Base-by-base conservation (phyloP, 1,140 invertebrate genomes). In the Zaprionus gabonicus region DNA sequence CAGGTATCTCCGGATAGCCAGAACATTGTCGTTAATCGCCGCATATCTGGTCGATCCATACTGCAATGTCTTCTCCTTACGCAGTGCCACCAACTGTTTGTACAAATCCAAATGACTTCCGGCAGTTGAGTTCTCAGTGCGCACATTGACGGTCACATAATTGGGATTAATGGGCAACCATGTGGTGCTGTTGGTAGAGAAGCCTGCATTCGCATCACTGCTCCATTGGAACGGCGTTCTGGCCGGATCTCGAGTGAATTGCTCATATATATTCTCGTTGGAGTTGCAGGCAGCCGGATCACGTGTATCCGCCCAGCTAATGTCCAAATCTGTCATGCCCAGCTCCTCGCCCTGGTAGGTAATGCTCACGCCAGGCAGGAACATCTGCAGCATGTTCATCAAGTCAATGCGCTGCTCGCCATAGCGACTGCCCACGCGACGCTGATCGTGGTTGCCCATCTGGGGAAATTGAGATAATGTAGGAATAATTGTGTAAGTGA, bases 201-300 rank as follows among this genome's bases (percentile, higher is more conserved):
- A 95, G 64, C 70, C 93, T 1, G 90, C 91, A 60, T 92, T 92
- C 0, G 56, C 57, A 5, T 63, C 71, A 10, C 63, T 93, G 76
- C 96, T 94, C 97, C 97, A 98, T 76, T 97, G 96, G 93, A 95
- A 97, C 0, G 97, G 96, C 0, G 96, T 96, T 23, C 97, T 91
- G 9, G 94, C 94, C 0, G 95, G 95, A 91, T 97, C 96, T 20
- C 96, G 93, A 3, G 94, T 95, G 23, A 92, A 93, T 38, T 93
- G 72, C 57, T 93, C 73, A 71, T 93, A 95, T 13, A 91, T 85
- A 0, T 92, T 68, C 1, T 80, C 62, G 27, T 95, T 95, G 4
- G 64, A 93, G 70, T 95, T 95, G 78, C 94, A 95, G 31, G 93
- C 94, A 57, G 93, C 91, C 5, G 94, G 95, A 93, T 96, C 95